These are phyloP conservation scores for Scaptomyza graminum DNA, from an alignment of 1,140 invertebrate genomes.

Conservation along the genomic window DNA sequence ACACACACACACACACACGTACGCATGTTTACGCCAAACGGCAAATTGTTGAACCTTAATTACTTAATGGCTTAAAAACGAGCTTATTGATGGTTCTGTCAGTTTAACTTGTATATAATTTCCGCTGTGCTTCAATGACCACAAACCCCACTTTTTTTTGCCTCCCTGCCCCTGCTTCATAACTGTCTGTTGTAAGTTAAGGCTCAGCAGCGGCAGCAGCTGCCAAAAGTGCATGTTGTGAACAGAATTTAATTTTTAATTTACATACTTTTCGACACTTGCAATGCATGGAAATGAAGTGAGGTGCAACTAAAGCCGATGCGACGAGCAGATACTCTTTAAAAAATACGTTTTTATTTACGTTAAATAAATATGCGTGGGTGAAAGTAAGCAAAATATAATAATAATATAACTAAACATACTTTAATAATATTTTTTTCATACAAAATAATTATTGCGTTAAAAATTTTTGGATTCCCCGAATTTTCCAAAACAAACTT, in stretches of 20 bases:
- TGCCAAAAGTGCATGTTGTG: slow-evolving; percentile 68
- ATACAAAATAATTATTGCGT: no score
- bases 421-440: no score
- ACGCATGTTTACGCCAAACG: slow-evolving; percentile 5
- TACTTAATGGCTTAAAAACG: slow-evolving; percentile 75
- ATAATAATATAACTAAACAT: no score
- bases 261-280: slow-evolving; percentile 42
- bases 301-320: neutral
- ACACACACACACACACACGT: slow-evolving; percentile 5
- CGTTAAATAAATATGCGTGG: no score
- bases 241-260: slow-evolving; percentile 75
- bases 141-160: neutral
- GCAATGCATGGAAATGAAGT: slow-evolving; percentile 17
- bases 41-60: slow-evolving; percentile 62
- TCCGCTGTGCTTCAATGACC: slow-evolving; percentile 30
- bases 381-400: no score
- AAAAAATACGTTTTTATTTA: no score
- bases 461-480: no score
- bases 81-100: slow-evolving; percentile 50
- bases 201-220: slow-evolving; percentile 50
- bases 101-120: slow-evolving; percentile 50
- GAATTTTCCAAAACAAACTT: no score
- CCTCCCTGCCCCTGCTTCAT: slow-evolving; percentile 2
- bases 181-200: slow-evolving; percentile 58
- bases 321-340: slow-evolving; percentile 2